A percentile compares a stretch with the other conserved stretches of the same genome.
These are phyloP conservation scores for Siniperca obscura DNA, from an alignment of 2,797 vertebrate genomes.

Conservation along the genomic window DNA sequence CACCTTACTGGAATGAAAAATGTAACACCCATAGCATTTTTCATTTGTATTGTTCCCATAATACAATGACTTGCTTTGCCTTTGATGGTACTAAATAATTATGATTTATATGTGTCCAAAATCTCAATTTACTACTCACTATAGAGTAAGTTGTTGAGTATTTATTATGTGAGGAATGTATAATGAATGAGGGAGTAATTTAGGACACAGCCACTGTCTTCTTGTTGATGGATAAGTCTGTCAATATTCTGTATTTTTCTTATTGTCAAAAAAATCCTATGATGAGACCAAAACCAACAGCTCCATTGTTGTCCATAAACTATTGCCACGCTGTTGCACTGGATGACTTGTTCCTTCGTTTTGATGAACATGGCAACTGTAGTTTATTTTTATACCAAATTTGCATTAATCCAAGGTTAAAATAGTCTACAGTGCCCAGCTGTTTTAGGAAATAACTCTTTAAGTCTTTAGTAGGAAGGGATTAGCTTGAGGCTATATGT, in stretches of 20 bases:
- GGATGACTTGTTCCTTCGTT: not conserved
- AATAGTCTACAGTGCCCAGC: not conserved
- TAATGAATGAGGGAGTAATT: not conserved
- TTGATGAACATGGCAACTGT: not conserved
- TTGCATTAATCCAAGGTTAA: not conserved
- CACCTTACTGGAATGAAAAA: not conserved
- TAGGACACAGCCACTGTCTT: not conserved
- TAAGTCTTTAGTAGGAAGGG: not conserved
- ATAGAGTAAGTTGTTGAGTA: not conserved
- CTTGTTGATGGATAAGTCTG: not conserved
- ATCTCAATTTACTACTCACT: not conserved
- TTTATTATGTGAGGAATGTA: not conserved
- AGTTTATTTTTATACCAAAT: not conserved
- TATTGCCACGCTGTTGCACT: not conserved
- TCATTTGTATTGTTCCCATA: not conserved
- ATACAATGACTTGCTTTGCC: not conserved
- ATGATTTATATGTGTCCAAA: not conserved
- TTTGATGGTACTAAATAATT: not conserved
- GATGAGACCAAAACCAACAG: not conserved
- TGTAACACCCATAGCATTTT: not conserved
- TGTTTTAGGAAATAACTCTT: not conserved
- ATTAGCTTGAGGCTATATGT: not conserved
- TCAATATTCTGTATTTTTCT: not conserved
- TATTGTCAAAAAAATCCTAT: not conserved
- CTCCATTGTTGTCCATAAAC: not conserved